Percentiles rank a stretch among this genome's conserved stretches.
These are phyloP conservation scores for Andrena minutula DNA, from an alignment of 2,888 invertebrate species.

Conservation along the genomic window DNA sequence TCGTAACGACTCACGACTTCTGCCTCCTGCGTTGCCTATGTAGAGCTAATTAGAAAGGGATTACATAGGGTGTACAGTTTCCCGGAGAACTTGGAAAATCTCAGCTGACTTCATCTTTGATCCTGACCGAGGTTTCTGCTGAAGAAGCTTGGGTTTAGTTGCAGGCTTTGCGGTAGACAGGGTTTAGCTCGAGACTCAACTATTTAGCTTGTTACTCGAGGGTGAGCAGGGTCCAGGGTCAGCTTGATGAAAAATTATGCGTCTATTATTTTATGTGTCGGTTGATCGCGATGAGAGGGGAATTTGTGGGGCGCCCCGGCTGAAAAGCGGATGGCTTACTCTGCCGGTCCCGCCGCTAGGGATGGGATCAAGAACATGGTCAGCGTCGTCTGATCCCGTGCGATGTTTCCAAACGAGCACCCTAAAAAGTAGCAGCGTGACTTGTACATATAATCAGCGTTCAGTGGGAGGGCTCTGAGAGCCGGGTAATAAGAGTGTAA, in stretches of 20 bases:
- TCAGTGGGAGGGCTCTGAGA: background rate
- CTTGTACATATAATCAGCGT: constrained; percentile 4
- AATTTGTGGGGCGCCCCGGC: constrained; percentile 4
- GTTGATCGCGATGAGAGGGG: constrained; percentile 28
- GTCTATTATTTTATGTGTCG: constrained; percentile 41
- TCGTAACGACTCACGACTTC: constrained; percentile 30
- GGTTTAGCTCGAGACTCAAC: too few relatives aligned
- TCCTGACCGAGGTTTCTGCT: too few relatives aligned
- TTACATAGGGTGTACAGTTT: background rate
- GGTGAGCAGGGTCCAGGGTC: too few relatives aligned
- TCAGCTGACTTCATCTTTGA: background rate
- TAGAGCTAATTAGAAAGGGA: background rate
- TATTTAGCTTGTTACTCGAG: background rate
- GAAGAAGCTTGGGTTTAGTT: background rate
- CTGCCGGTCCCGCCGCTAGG: background rate
- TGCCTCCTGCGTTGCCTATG: background rate
- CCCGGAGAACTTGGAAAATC: too few relatives aligned
- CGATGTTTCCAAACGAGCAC: background rate
- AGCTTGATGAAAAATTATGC: constrained; percentile 47
- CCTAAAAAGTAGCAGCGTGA: background rate
- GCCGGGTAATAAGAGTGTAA: background rate
- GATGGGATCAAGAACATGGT: background rate
- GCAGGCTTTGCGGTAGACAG: background rate
- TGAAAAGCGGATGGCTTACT: constrained; percentile 38
- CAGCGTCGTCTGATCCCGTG: background rate